These are phyloP conservation scores for Aplysina aerophoba DNA, from an alignment of 37 sponge, comb jelly and placozoan genomes.

Conservation along the genomic window DNA sequence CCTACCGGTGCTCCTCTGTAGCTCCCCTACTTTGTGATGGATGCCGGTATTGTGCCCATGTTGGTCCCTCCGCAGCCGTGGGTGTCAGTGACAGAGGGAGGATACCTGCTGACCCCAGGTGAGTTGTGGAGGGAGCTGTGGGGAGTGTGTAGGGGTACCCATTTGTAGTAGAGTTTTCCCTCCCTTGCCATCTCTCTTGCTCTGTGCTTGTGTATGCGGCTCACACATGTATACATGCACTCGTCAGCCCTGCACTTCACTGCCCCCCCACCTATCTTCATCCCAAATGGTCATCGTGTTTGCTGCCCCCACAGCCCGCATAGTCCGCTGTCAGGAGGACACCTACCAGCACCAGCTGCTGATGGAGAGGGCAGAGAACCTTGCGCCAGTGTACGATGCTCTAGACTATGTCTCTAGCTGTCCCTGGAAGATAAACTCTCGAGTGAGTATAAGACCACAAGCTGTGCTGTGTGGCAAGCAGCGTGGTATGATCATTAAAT, in stretches of 20 bases:
- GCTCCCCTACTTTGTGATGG: conserved; percentile 35
- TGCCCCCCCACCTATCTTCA: no score
- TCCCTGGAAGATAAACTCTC: conserved; percentile 85
- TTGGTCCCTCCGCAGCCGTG: conserved; percentile 89
- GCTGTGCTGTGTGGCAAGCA: background rate
- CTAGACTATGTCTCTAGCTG: conserved; percentile 78
- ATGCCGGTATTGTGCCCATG: conserved; percentile 64
- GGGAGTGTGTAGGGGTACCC: no score
- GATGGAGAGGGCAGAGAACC: conserved; percentile 43
- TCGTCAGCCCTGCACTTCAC: no score
- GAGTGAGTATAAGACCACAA: conserved; percentile 28
- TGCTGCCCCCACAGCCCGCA: conserved; percentile 22
- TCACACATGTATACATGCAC: no score
- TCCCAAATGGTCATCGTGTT: no score
- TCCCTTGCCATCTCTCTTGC: no score
- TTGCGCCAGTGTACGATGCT: conserved; percentile 76
- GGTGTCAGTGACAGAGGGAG: conserved; percentile 67
- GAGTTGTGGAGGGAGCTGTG: background rate
- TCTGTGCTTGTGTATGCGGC: no score
- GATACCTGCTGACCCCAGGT: conserved; percentile 77
- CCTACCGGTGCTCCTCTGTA: background rate
- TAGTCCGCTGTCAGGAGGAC: conserved; percentile 61
- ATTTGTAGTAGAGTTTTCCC: no score
- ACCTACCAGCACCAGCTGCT: conserved; percentile 73
- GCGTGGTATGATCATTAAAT: background rate